Percentiles rank a stretch among this genome's conserved stretches.
These are phyloP conservation scores for Lordiphosa mommai DNA, from an alignment of 1,140 invertebrate genomes.

Conservation along the genomic window DNA sequence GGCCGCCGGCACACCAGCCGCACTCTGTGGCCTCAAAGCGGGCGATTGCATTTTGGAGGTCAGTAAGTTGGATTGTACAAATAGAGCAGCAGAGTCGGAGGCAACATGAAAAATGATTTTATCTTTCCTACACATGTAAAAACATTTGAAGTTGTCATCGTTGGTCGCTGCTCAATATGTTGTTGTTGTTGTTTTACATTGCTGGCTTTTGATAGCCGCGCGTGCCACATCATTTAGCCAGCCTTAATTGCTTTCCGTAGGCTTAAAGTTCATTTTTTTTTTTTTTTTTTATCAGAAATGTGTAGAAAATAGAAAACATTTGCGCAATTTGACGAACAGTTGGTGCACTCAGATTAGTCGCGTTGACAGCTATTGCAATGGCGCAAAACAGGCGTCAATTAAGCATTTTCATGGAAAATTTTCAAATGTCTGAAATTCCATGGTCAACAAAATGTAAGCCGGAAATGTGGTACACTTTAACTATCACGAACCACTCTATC, in stretches of 20 bases:
- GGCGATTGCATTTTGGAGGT: constrained; percentile 84
- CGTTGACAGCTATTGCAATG: neutral
- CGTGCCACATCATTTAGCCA: neutral
- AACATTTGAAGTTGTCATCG: constrained; percentile 3
- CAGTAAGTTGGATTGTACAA: constrained; percentile 42
- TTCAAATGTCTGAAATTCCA: too few relatives aligned
- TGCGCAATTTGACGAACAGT: constrained; percentile 16
- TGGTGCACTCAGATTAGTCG: constrained; percentile 4
- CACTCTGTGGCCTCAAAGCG: constrained; percentile 80
- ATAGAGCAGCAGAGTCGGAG: neutral
- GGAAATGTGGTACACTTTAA: too few relatives aligned
- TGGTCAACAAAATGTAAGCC: too few relatives aligned
- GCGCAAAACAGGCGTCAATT: neutral
- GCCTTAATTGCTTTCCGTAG: constrained; percentile 24
- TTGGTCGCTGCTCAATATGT: neutral
- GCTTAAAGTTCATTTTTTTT: constrained; percentile 1
- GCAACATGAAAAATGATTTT: constrained; percentile 2
- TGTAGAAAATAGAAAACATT: constrained; percentile 10
- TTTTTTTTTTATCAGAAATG: neutral
- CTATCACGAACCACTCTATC: too few relatives aligned
- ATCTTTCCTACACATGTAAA: constrained; percentile 1
- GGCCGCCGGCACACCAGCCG: constrained; percentile 80
- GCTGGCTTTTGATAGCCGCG: constrained; percentile 15
- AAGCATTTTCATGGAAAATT: too few relatives aligned
- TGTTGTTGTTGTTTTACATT: constrained; percentile 17